phyloP scores from a whole-genome alignment of 1,140 invertebrate species.

The Lucilia sericata region DNA sequence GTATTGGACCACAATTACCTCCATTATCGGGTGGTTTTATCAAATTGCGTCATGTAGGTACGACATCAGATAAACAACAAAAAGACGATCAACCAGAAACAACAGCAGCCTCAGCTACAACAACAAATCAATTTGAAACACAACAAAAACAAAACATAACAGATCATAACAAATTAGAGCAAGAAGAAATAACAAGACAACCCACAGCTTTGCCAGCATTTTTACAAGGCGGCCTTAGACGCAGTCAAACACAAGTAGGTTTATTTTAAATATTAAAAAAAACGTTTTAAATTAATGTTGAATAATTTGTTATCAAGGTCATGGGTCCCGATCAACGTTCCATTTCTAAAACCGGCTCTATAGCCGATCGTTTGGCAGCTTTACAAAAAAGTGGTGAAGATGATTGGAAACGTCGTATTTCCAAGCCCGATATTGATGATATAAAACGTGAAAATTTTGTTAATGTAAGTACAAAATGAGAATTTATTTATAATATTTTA shows the following conservation, averaged over 20 bases:
- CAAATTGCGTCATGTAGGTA: conserved; percentile 64
- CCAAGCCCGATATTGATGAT: conserved; percentile 74
- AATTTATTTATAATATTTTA: not conserved
- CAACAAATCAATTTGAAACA: not conserved
- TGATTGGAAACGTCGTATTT: conserved; percentile 86
- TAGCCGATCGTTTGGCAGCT: conserved; percentile 79
- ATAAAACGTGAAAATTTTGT: conserved; percentile 71
- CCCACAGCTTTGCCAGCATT: conserved; percentile 57
- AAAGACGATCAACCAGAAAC: conserved; percentile 50
- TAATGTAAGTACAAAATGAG: conserved; percentile 71
- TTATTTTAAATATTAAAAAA: conserved; percentile 17
- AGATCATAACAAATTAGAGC: conserved; percentile 32
- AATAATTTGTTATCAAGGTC: conserved; percentile 53
- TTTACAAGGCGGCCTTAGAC: conserved; percentile 54
- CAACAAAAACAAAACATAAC: conserved; percentile 45
- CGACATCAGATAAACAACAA: conserved; percentile 39
- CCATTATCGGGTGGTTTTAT: conserved; percentile 61
- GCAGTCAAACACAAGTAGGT: conserved; percentile 57
- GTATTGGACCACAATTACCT: conserved; percentile 63
- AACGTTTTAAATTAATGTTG: not conserved
- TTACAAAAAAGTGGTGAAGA: conserved; percentile 87
- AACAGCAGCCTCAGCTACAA: conserved; percentile 44
- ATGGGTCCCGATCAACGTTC: conserved; percentile 67
- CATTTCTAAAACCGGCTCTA: conserved; percentile 71
- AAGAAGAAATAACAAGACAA: conserved; percentile 45